Conservation (phyloP, 2,113 vertebrate species). For the Hydrolagus affinis region DNA sequence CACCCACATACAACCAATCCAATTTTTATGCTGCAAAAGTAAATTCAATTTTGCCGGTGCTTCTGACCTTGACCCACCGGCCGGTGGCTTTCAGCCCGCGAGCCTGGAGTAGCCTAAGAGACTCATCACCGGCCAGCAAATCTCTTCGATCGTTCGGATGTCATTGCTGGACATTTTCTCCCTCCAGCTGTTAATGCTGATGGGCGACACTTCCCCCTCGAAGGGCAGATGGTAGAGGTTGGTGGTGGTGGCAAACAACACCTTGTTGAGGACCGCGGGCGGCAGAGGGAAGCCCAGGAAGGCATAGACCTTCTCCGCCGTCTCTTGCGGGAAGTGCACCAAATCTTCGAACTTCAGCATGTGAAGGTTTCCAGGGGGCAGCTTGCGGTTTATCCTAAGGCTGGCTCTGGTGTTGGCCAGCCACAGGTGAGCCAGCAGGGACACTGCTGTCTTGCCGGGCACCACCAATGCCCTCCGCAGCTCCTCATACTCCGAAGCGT, state of each 20-base stretch:
- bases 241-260: slow-evolving; percentile 86
- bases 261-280: slow-evolving; percentile 84
- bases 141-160: slow-evolving; percentile 70
- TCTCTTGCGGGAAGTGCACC: slow-evolving; percentile 74
- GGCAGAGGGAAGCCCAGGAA: slow-evolving; percentile 86
- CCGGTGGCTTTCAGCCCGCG: slow-evolving; percentile 69
- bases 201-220: slow-evolving; percentile 82
- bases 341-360: slow-evolving; percentile 85
- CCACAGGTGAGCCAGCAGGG: slow-evolving; percentile 82
- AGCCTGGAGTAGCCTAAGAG: slow-evolving; percentile 76
- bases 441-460: slow-evolving; percentile 59
- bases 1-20: too few relatives aligned
- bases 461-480: slow-evolving; percentile 64
- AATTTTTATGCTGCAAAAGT: not conserved
- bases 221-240: slow-evolving; percentile 86
- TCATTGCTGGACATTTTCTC: slow-evolving; percentile 71
- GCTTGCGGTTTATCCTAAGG: slow-evolving; percentile 62
- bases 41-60: too few relatives aligned
- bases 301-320: slow-evolving; percentile 68
- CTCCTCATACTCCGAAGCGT: slow-evolving; percentile 71
- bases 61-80: slow-evolving; percentile 50
- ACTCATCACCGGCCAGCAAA: slow-evolving; percentile 77
- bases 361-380: slow-evolving; percentile 62
- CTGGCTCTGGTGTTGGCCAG: slow-evolving; percentile 77
- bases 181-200: slow-evolving; percentile 71